Percentiles rank a stretch among this genome's conserved stretches.
phyloP scores from a whole-genome alignment of 2,113 vertebrate species.

The Peucedramus taeniatus region DNA sequence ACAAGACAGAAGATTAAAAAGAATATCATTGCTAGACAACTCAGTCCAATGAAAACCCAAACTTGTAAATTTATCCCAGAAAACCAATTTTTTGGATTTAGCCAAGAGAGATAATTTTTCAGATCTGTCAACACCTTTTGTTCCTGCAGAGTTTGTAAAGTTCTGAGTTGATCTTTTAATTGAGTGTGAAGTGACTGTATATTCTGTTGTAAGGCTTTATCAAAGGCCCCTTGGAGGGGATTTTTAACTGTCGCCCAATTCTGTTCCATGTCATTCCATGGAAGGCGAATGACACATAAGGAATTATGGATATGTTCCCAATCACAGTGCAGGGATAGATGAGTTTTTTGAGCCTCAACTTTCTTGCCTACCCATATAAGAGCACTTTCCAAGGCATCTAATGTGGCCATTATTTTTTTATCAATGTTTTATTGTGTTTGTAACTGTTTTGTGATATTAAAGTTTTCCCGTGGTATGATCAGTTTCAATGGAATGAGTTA shows the following conservation, averaged over 20 bases:
- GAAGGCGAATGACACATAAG: no score
- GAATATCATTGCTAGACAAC: not conserved
- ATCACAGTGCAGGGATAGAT: not conserved
- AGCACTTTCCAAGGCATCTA: not conserved
- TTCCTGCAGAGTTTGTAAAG: not conserved
- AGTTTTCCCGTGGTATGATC: not conserved
- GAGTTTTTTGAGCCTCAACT: not conserved
- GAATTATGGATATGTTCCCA: not conserved
- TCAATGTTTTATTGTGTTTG: not conserved
- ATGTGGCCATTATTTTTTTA: not conserved
- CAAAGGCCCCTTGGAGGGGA: not conserved
- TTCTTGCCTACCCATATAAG: not conserved
- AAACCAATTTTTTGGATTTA: not conserved
- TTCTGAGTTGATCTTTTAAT: not conserved
- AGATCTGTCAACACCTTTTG: not conserved
- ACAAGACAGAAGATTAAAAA: not conserved
- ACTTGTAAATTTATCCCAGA: not conserved
- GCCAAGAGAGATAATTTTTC: not conserved
- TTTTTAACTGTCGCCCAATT: not conserved
- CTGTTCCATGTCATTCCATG: not conserved
- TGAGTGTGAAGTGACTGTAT: not conserved
- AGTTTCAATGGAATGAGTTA: not conserved
- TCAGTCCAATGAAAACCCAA: not conserved
- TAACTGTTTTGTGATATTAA: not conserved
- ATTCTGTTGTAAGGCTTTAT: not conserved